Evolutionary conservation across 2,113 vertebrate genomes (phyloP).

Genomic region (Greenwoodochromis staneri): DNA sequence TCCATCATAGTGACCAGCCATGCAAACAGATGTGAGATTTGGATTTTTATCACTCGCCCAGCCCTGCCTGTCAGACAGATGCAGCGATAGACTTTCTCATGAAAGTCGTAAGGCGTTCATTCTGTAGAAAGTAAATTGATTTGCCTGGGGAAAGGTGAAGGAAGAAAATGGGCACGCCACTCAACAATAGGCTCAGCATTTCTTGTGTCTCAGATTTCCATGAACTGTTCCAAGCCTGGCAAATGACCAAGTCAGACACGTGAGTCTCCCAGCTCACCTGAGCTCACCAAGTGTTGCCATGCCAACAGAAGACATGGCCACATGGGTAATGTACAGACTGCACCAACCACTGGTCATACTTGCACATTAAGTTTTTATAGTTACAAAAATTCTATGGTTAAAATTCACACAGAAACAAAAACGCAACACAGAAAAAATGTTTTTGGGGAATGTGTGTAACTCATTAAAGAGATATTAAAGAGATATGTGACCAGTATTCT

Average conservation of each 20-base stretch:
- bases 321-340: neutral
- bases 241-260: constrained; percentile 33
- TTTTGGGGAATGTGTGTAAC: neutral
- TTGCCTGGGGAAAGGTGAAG: constrained; percentile 13
- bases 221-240: neutral
- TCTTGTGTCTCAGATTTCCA: constrained; percentile 28
- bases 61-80: neutral
- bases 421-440: neutral
- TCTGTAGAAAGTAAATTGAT: neutral
- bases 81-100: neutral
- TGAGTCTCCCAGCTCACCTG: constrained; percentile 41
- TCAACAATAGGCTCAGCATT: constrained; percentile 17
- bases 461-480: neutral
- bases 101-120: neutral
- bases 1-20: neutral
- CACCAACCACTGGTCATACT: neutral
- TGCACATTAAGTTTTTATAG: neutral
- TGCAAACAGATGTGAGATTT: neutral
- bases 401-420: neutral
- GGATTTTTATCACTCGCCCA: neutral
- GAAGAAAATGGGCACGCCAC: neutral
- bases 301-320: constrained; percentile 11
- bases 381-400: neutral
- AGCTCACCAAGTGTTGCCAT: constrained; percentile 52
- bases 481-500: neutral